Conservation (phyloP, 2,113 vertebrate species). For the Pachyramphus minor region DNA sequence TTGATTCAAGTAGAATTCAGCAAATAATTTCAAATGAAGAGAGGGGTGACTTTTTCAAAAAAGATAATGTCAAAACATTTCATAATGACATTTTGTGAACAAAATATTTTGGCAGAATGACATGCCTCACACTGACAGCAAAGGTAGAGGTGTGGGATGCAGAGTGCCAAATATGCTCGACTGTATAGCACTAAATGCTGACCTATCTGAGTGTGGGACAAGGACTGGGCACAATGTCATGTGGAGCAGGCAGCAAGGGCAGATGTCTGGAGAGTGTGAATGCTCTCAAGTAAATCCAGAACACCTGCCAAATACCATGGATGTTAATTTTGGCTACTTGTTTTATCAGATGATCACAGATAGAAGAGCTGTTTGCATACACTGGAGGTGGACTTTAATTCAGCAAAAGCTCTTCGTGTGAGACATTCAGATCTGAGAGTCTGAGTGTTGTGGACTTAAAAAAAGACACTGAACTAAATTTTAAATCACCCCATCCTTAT, state of each 20-base stretch:
- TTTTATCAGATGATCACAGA: conserved; percentile 39
- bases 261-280: conserved; percentile 27
- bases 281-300: conserved; percentile 3
- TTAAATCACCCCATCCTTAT: not conserved
- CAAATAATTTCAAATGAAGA: conserved; percentile 10
- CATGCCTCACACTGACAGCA: not conserved
- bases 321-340: conserved; percentile 27
- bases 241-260: conserved; percentile 7
- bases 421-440: not conserved
- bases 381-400: not conserved
- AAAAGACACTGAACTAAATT: not conserved
- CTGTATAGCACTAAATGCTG: not conserved
- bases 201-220: not conserved
- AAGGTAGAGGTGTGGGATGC: not conserved
- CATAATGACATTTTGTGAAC: not conserved
- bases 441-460: not conserved
- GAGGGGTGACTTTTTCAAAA: not conserved
- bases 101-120: conserved; percentile 3
- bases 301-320: conserved; percentile 22
- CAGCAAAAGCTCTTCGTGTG: not conserved
- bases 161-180: not conserved
- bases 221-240: not conserved
- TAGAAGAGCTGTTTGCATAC: not conserved
- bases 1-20: not conserved
- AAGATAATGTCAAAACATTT: conserved; percentile 34